Evolutionary conservation across 2,888 invertebrate genomes (phyloP).

Genomic region (Drosophila trichaetosa): DNA sequence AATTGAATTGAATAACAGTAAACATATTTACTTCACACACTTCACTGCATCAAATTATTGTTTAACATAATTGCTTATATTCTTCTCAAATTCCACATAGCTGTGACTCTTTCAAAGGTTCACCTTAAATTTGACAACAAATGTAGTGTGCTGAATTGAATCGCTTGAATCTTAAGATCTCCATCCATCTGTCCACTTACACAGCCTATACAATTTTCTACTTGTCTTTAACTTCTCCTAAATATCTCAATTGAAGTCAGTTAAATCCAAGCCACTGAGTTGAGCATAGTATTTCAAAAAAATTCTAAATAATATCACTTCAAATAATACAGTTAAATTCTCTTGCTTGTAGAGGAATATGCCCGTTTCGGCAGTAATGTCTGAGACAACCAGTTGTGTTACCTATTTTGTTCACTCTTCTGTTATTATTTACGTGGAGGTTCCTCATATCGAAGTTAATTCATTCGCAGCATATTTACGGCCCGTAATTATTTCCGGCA

Average conservation of each 20-base stretch:
- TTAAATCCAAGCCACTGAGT: neutral
- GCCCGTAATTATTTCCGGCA: conserved; percentile 70
- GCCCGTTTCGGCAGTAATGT: neutral
- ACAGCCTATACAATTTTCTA: neutral
- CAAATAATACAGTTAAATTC: neutral
- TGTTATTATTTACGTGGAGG: conserved; percentile 17
- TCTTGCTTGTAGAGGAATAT: neutral
- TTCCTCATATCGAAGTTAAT: conserved; percentile 17
- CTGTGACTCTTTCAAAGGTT: neutral
- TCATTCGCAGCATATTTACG: conserved; percentile 54
- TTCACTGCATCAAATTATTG: neutral
- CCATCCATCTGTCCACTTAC: neutral
- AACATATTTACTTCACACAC: conserved; percentile 9
- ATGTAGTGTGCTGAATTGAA: neutral
- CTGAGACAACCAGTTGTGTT: neutral
- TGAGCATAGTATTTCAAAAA: neutral
- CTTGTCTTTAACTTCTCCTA: neutral
- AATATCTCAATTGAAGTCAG: neutral
- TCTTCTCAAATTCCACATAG: neutral
- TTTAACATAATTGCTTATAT: neutral
- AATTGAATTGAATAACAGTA: neutral
- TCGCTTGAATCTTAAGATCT: neutral
- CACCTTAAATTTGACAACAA: neutral
- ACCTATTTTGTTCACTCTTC: neutral
- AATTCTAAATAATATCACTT: neutral